Evolutionary conservation across 2,797 vertebrate species (phyloP).

Genomic region (Nothura maculosa): DNA sequence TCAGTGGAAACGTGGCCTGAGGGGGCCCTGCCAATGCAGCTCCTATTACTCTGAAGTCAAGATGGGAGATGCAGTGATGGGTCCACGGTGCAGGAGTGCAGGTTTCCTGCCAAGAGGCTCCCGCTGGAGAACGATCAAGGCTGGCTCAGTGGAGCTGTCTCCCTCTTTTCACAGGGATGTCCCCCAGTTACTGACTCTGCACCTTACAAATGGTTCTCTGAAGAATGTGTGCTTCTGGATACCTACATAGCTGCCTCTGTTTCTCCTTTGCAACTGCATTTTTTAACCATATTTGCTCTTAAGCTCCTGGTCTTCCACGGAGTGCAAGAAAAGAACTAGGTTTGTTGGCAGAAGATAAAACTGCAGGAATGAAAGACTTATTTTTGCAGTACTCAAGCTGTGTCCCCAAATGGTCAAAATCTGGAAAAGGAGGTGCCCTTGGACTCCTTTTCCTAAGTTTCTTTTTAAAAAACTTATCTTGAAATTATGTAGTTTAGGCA

Average conservation of each 20-base stretch:
- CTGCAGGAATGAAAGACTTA: background rate
- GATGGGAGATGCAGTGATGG: background rate
- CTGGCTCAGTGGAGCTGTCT: background rate
- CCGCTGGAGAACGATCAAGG: background rate
- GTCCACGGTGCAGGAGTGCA: fast-evolving
- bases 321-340: background rate
- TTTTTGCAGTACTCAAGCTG: background rate
- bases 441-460: background rate
- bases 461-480: background rate
- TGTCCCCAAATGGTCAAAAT: background rate
- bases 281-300: background rate
- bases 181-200: fast-evolving
- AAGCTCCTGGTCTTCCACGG: background rate
- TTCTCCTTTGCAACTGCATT: background rate
- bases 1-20: background rate
- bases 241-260: fast-evolving
- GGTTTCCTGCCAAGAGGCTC: fast-evolving
- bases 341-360: background rate
- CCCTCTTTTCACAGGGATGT: background rate
- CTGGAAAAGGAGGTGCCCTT: background rate
- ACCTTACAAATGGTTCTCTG: background rate
- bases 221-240: background rate
- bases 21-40: background rate
- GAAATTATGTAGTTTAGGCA: background rate
- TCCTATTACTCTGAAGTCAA: background rate